Conservation (phyloP, 2,888 invertebrate species). For the Thumatha senex region DNA sequence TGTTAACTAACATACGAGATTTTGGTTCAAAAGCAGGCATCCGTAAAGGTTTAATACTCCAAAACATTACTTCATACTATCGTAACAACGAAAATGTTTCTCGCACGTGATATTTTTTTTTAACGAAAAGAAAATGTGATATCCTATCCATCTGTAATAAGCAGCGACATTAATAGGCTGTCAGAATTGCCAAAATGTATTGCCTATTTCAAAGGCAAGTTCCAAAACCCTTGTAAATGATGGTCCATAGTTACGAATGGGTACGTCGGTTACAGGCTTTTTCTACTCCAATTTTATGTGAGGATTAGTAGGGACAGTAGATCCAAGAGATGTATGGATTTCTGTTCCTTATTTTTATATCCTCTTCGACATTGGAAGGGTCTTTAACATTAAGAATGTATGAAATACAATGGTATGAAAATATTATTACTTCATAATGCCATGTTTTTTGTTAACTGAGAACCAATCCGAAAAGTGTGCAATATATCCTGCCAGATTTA, state of each 20-base stretch:
- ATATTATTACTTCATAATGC: not conserved
- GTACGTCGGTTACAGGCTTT: slow-evolving; percentile 51
- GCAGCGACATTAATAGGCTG: slow-evolving; percentile 31
- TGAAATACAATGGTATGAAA: not conserved
- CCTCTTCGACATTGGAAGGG: slow-evolving; percentile 11
- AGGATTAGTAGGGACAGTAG: slow-evolving; percentile 40
- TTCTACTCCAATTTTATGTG: slow-evolving; percentile 51
- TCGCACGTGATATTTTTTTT: too few relatives aligned
- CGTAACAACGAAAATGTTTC: too few relatives aligned
- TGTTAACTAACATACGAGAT: too few relatives aligned
- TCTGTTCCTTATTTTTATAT: slow-evolving; percentile 23
- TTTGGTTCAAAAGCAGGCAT: too few relatives aligned
- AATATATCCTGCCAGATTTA: too few relatives aligned
- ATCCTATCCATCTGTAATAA: slow-evolving; percentile 7
- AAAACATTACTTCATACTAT: too few relatives aligned
- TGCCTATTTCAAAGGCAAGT: slow-evolving; percentile 34
- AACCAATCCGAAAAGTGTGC: too few relatives aligned
- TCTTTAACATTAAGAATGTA: not conserved
- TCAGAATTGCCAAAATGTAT: slow-evolving; percentile 30
- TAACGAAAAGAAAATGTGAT: too few relatives aligned
- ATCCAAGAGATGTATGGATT: slow-evolving; percentile 25
- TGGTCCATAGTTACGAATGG: slow-evolving; percentile 52
- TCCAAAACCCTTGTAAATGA: slow-evolving; percentile 50
- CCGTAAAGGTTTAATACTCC: too few relatives aligned
- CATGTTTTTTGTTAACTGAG: too few relatives aligned